A percentile compares a stretch with the other conserved stretches of the same genome.
These are phyloP conservation scores for Ennomos fuscantarius DNA, from an alignment of 2,888 invertebrate species.

Conservation along the genomic window DNA sequence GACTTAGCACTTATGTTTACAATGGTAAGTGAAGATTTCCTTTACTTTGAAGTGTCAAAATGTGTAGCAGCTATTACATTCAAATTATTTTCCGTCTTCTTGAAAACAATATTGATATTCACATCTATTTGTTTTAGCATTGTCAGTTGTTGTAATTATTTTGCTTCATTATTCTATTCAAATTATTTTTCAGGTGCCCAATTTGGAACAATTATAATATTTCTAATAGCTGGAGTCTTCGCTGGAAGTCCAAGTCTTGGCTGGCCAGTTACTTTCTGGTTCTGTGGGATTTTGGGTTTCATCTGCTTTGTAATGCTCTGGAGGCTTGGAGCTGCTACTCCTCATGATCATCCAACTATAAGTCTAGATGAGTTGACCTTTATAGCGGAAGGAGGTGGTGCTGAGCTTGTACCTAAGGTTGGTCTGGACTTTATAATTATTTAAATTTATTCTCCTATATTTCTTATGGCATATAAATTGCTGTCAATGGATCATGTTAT, in stretches of 20 bases:
- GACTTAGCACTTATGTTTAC: constrained; percentile 82
- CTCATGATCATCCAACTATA: constrained; percentile 74
- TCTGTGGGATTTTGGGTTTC: constrained; percentile 82
- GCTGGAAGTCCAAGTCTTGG: constrained; percentile 82
- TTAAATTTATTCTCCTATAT: no score
- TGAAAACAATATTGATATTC: background rate
- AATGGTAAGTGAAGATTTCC: constrained; percentile 54
- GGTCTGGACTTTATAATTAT: no score
- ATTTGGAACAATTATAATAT: constrained; percentile 87
- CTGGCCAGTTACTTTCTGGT: constrained; percentile 89
- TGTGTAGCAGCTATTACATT: background rate
- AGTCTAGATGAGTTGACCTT: constrained; percentile 73
- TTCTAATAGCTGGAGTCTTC: constrained; percentile 87
- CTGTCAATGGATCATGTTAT: no score
- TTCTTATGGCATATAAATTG: no score
- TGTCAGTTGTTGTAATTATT: no score
- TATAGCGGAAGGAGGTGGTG: constrained; percentile 64
- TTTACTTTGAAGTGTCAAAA: no score
- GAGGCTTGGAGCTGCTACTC: constrained; percentile 77
- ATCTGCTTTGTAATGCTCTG: constrained; percentile 74
- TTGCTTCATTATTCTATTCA: no score
- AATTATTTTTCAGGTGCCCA: constrained; percentile 81
- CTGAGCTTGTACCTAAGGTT: constrained; percentile 58
- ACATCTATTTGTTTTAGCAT: no score
- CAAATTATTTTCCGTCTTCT: background rate